A percentile compares a stretch with the other conserved stretches of the same genome.
These are phyloP conservation scores for Catalaphyllia jardinei DNA, from an alignment of 64 coral and sea anemone species.

Conservation along the genomic window DNA sequence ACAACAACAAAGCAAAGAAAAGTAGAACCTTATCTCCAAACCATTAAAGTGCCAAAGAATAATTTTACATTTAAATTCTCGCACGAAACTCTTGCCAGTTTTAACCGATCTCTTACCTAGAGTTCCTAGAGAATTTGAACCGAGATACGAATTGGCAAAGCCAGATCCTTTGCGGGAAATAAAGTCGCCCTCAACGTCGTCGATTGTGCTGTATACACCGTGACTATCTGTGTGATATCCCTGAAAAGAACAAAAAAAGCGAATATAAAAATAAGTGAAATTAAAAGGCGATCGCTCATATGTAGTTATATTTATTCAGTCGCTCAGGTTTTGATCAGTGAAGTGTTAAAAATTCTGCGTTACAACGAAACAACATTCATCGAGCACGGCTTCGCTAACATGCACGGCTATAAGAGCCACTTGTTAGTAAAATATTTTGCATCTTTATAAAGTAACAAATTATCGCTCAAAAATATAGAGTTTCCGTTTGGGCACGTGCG, in stretches of 20 bases:
- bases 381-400: conserved; percentile 36
- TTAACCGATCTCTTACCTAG: conserved; percentile 60
- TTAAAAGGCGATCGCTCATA: conserved; percentile 46
- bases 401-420: conserved; percentile 34
- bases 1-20: conserved; percentile 34
- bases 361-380: conserved; percentile 14
- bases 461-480: conserved; percentile 63
- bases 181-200: conserved; percentile 63
- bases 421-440: conserved; percentile 60
- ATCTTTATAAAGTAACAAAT: conserved; percentile 67
- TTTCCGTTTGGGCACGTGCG: conserved; percentile 52
- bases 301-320: conserved; percentile 46
- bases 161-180: conserved; percentile 55
- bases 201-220: conserved; percentile 61
- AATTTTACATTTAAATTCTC: conserved; percentile 40
- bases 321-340: conserved; percentile 29
- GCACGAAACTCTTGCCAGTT: conserved; percentile 3
- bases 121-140: conserved; percentile 59
- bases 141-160: conserved; percentile 61
- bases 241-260: conserved; percentile 47
- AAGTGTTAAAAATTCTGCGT: conserved; percentile 35
- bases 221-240: conserved; percentile 50
- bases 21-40: conserved; percentile 15
- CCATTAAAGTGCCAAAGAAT: conserved; percentile 46
- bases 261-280: conserved; percentile 43